Evolutionary conservation across 2,888 invertebrate species (phyloP), one percentile per base, ranked within the genome.

Genomic region (Acleris holmiana): DNA sequence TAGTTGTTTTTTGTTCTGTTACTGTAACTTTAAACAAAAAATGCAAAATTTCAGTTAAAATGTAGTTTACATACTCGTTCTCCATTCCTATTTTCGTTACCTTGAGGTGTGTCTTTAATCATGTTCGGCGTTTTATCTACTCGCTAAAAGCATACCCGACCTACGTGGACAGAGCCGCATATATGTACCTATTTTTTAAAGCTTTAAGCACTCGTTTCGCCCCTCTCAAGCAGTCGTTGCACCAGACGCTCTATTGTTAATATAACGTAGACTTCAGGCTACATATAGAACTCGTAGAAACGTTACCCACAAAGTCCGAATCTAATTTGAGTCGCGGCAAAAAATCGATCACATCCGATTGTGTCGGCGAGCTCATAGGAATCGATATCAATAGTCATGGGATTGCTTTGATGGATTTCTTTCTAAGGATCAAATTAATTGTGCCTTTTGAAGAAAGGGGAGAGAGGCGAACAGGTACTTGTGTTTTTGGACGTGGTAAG

Each of bases 361-460:
- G 82, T 83, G 89, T 85, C 89, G 88, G 89, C 84, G 79, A 76
- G 69, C 79, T 80, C 82, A 84, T 79, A 85, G 80, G 75, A 65
- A 73, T 71, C 76, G 84, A 88, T 89, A 86, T 88, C 88, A 89
- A 87, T 85, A 88, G 89, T 88, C 88, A 88, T 85, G 80, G 81
- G 73, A 72, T 74, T 74, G 76, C 73, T 73, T 72, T 77, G 78
- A 67, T 67, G 60, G 67, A 78, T 77, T 78, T 75, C 77, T 77
- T 79, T 72, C 71, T 76, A 79, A 77, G 74, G 78, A 77, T 79
- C 78, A 84, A 89, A 87, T 89, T 90, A 89, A 90, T 90, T 89
- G 78, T 74, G 68, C 72, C 77, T 75, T 71, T 67, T 82, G 81
- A 80, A 79, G 83, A 78, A 82, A 85, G 80, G 80, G 78, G 77